Evolutionary conservation across 2,888 invertebrate species (phyloP).

Genomic region (Leptinotarsa juncta): DNA sequence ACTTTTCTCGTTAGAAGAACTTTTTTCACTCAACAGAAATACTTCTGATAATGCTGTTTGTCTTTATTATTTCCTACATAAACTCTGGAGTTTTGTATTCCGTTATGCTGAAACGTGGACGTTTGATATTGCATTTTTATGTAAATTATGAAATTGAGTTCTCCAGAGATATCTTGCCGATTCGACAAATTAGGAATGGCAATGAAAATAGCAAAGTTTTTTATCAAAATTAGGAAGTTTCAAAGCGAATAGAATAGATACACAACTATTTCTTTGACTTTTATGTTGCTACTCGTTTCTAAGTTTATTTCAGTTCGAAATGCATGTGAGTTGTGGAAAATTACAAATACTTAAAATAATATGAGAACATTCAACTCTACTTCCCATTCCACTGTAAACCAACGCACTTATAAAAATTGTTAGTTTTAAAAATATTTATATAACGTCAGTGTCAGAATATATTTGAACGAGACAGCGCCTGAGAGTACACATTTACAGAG

Average conservation of each 20-base stretch:
- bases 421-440: no score
- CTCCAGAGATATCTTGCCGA: not conserved
- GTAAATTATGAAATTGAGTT: constrained; percentile 1
- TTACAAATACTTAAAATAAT: no score
- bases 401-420: no score
- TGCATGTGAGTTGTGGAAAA: no score
- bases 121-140: constrained; percentile 13
- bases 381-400: no score
- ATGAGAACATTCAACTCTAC: no score
- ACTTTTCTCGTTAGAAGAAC: constrained; percentile 26
- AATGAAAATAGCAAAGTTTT: not conserved
- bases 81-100: constrained; percentile 20
- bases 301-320: no score
- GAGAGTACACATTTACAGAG: no score
- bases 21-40: constrained; percentile 29
- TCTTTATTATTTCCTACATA: constrained; percentile 29
- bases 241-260: not conserved
- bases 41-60: constrained; percentile 32
- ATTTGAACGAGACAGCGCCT: no score
- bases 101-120: not conserved
- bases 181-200: constrained; percentile 8
- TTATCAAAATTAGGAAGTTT: not conserved
- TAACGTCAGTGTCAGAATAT: no score
- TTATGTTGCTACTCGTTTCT: not conserved
- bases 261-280: not conserved